phyloP scores from a whole-genome alignment of 2,113 vertebrate species.

The Marmota flaviventris region DNA sequence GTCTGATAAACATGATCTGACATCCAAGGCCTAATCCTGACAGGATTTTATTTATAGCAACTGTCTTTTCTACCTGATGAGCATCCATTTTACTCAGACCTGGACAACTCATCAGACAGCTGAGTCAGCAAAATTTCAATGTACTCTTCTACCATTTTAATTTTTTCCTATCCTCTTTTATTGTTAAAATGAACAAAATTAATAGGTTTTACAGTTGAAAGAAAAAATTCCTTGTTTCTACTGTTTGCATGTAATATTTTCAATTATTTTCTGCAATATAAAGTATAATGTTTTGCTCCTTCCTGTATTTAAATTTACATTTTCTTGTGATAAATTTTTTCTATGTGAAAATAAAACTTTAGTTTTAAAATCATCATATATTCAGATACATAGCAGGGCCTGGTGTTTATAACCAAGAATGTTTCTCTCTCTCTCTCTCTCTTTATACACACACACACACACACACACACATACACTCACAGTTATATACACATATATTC shows the following conservation, averaged over 20 bases:
- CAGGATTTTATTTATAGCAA: constrained; percentile 78
- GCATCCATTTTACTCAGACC: constrained; percentile 44
- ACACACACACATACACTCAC: background rate
- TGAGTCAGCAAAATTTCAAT: constrained; percentile 49
- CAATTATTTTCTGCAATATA: background rate
- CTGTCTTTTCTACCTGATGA: constrained; percentile 66
- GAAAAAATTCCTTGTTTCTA: background rate
- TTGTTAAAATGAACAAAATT: background rate
- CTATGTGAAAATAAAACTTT: background rate
- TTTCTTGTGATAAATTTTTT: background rate
- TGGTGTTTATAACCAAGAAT: background rate
- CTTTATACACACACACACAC: background rate
- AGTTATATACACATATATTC: background rate
- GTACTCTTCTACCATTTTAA: background rate
- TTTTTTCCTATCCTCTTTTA: background rate
- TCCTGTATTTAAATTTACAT: background rate
- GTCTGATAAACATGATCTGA: constrained; percentile 72
- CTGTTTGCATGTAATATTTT: background rate
- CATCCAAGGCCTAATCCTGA: constrained; percentile 55
- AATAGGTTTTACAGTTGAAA: background rate
- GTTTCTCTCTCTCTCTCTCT: no score
- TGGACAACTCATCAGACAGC: background rate
- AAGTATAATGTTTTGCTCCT: background rate
- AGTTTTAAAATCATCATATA: background rate
- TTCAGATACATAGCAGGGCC: background rate